Percentiles rank a stretch among this genome's conserved stretches.
Conservation (phyloP, 2,797 vertebrate genomes). For the Vultur gryphus region DNA sequence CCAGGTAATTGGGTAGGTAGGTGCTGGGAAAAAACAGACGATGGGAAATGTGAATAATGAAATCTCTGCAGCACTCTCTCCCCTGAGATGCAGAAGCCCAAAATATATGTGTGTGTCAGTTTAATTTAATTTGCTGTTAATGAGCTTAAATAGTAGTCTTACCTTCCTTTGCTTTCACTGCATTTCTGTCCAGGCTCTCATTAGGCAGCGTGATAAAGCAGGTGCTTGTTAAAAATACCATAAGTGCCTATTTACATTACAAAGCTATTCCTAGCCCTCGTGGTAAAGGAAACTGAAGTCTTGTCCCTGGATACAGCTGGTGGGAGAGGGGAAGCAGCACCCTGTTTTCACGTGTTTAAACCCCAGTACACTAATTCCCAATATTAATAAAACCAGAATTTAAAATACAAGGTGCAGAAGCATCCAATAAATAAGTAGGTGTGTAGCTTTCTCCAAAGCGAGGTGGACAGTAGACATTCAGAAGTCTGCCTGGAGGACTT, state of each 20-base stretch:
- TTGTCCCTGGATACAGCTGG: background rate
- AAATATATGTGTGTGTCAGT: constrained; percentile 51
- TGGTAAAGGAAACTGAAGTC: background rate
- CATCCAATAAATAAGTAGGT: background rate
- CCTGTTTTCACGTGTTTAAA: background rate
- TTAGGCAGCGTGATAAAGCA: constrained; percentile 35
- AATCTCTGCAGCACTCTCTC: background rate
- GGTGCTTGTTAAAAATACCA: constrained; percentile 33
- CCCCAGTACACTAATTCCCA: background rate
- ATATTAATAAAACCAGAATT: background rate
- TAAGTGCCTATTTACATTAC: constrained; percentile 38
- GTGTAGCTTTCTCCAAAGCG: background rate
- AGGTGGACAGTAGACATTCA: background rate
- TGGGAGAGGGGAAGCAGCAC: background rate
- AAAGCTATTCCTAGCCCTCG: background rate
- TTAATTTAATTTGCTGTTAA: constrained; percentile 67
- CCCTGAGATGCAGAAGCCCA: background rate
- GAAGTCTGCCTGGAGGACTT: background rate
- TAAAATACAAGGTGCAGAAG: background rate
- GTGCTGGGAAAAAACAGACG: background rate
- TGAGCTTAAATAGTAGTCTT: constrained; percentile 55
- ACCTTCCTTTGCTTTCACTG: constrained; percentile 39
- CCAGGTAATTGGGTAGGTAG: constrained; percentile 51
- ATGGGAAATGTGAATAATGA: constrained; percentile 44
- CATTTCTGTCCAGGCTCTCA: constrained; percentile 31